Evolutionary conservation across 2,797 vertebrate species (phyloP).

Genomic region (Todus mexicanus): DNA sequence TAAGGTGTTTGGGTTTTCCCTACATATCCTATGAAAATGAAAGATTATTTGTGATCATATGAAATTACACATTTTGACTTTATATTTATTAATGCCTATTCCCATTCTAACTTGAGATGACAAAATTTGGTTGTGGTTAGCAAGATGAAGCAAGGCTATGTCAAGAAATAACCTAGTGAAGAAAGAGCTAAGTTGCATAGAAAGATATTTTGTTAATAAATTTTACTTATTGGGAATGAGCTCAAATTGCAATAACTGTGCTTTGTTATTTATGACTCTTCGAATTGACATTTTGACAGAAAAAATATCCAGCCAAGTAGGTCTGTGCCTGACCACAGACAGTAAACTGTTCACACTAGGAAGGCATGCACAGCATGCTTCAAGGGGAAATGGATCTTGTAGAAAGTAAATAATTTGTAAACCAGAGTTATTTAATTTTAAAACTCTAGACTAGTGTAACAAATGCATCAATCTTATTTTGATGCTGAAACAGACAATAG

Average conservation of each 20-base stretch:
- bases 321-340: constrained; percentile 42
- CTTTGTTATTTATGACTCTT: constrained; percentile 64
- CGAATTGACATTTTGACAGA: constrained; percentile 60
- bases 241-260: constrained; percentile 60
- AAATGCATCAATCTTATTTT: not conserved
- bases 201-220: constrained; percentile 38
- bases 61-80: not conserved
- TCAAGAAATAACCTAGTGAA: not conserved
- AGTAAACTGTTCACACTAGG: constrained; percentile 22
- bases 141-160: not conserved
- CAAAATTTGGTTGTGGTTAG: not conserved
- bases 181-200: not conserved
- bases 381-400: constrained; percentile 45
- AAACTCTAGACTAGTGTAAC: constrained; percentile 23
- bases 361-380: constrained; percentile 44
- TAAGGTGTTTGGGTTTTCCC: not conserved
- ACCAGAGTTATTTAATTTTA: constrained; percentile 61
- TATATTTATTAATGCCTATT: not conserved
- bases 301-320: constrained; percentile 2
- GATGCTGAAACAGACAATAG: not conserved
- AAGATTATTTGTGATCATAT: not conserved
- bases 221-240: constrained; percentile 58
- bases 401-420: constrained; percentile 66
- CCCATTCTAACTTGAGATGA: not conserved
- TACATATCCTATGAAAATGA: not conserved